These are phyloP conservation scores for Cichlasoma orientale DNA, from an alignment of 2,797 vertebrate species.

Conservation along the genomic window DNA sequence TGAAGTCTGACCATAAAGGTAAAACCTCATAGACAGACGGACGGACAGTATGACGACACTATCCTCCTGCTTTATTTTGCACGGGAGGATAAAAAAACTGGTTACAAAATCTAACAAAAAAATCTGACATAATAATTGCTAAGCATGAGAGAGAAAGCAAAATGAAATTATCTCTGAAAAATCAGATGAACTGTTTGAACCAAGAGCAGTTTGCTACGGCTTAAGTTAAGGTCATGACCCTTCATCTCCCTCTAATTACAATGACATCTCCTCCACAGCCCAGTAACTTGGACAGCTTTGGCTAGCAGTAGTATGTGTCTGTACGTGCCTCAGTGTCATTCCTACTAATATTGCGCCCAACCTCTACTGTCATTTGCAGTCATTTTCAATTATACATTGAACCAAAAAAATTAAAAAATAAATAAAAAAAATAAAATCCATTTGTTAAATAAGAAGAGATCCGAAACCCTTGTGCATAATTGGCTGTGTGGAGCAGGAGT, in stretches of 20 bases:
- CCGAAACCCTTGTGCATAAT: background rate
- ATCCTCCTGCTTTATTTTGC: too few species aligned
- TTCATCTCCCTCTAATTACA: slow-evolving; percentile 66
- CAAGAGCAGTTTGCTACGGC: slow-evolving; percentile 67
- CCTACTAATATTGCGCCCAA: slow-evolving; percentile 1
- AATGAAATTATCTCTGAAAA: slow-evolving; percentile 55
- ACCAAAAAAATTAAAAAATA: too few species aligned
- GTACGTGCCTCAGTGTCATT: slow-evolving; percentile 28
- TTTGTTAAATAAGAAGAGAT: background rate
- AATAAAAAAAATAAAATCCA: slow-evolving; percentile 12
- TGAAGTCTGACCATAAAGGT: too few species aligned
- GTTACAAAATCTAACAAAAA: background rate
- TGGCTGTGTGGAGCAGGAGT: slow-evolving; percentile 2
- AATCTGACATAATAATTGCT: slow-evolving; percentile 21
- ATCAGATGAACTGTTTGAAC: slow-evolving; percentile 66
- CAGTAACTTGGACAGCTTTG: slow-evolving; percentile 57
- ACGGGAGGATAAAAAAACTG: background rate
- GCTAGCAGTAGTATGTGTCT: slow-evolving; percentile 43
- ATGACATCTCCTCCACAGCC: slow-evolving; percentile 62
- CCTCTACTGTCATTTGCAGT: background rate
- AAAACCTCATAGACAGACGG: too few species aligned
- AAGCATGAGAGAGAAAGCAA: slow-evolving; percentile 25
- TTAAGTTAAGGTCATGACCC: slow-evolving; percentile 65
- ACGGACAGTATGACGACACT: too few species aligned
- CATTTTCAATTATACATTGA: background rate